These are phyloP conservation scores for Ectemnius continuus DNA, from an alignment of 2,888 invertebrate species.

Conservation along the genomic window DNA sequence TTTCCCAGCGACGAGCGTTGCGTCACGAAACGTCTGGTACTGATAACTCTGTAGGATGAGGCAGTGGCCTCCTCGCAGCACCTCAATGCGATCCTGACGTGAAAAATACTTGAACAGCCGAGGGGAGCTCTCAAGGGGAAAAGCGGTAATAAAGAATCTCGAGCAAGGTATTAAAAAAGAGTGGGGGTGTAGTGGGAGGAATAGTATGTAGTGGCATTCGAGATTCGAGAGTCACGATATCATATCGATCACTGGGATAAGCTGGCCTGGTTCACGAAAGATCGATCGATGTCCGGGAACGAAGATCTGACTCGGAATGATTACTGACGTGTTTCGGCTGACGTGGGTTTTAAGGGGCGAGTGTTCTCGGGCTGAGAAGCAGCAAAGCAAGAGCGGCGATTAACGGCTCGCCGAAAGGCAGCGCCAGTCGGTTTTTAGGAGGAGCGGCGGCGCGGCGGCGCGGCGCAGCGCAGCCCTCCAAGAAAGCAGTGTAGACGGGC, in stretches of 20 bases:
- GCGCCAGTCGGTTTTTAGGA: slow-evolving; percentile 23
- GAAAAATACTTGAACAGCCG: too few species aligned
- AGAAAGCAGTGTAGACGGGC: slow-evolving; percentile 26
- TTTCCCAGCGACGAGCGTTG: slow-evolving; percentile 24
- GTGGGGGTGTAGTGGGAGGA: neutral
- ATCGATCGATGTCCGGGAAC: slow-evolving; percentile 29
- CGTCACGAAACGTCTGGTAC: slow-evolving; percentile 17
- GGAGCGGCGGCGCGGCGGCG: slow-evolving; percentile 3
- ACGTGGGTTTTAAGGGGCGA: too few species aligned
- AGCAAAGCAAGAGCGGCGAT: slow-evolving; percentile 33
- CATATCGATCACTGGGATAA: slow-evolving; percentile 28
- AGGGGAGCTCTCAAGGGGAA: too few species aligned
- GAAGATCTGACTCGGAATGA: too few species aligned
- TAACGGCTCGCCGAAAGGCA: slow-evolving; percentile 32
- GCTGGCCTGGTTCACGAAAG: slow-evolving; percentile 21
- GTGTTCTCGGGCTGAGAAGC: neutral
- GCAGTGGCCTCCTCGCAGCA: too few species aligned
- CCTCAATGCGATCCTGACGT: too few species aligned
- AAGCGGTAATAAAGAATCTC: too few species aligned
- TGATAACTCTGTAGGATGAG: slow-evolving; percentile 30
- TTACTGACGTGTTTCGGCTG: too few species aligned
- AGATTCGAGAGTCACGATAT: neutral
- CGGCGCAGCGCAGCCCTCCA: slow-evolving; percentile 15
- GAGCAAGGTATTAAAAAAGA: too few species aligned
- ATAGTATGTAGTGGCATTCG: neutral